These are phyloP conservation scores for Athalia rosae DNA, from an alignment of 2,888 invertebrate genomes.

Conservation along the genomic window DNA sequence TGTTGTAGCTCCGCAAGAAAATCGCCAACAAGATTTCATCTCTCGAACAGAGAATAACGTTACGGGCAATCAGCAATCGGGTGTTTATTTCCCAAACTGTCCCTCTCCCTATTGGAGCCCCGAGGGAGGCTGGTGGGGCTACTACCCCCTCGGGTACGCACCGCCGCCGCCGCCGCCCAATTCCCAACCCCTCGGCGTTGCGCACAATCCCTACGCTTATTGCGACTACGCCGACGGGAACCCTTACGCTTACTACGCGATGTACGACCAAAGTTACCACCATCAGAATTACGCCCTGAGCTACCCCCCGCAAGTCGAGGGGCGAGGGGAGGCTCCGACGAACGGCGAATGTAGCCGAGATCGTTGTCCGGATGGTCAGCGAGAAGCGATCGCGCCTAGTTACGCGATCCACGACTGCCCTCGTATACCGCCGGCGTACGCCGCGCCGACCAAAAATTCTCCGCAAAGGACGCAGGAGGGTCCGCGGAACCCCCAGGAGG, in stretches of 20 bases:
- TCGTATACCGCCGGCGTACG: neutral
- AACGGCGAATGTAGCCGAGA: slow-evolving; percentile 9
- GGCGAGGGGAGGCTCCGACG: neutral
- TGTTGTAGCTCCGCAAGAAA: slow-evolving; percentile 71
- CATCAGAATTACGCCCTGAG: slow-evolving; percentile 12
- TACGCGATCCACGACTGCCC: slow-evolving; percentile 30
- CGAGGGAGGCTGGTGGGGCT: slow-evolving; percentile 62
- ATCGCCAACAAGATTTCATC: slow-evolving; percentile 67
- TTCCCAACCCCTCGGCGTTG: slow-evolving; percentile 42
- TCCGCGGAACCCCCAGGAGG: too few species aligned
- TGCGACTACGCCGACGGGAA: slow-evolving; percentile 53
- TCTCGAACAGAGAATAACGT: slow-evolving; percentile 66
- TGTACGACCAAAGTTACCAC: slow-evolving; percentile 53
- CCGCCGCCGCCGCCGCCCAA: slow-evolving; percentile 30
- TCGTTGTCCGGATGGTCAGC: neutral
- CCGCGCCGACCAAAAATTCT: neutral
- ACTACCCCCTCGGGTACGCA: slow-evolving; percentile 56
- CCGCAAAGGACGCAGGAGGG: neutral
- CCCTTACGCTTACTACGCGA: slow-evolving; percentile 56
- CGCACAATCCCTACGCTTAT: slow-evolving; percentile 52
- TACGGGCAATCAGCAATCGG: slow-evolving; percentile 67
- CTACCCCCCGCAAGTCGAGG: slow-evolving; percentile 14
- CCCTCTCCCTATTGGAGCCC: slow-evolving; percentile 60
- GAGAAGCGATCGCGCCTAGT: neutral
- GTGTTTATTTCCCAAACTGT: slow-evolving; percentile 57